A percentile compares a stretch with the other conserved stretches of the same genome.
These are phyloP conservation scores for Melanotaenia trifasciata DNA, from an alignment of 2,797 vertebrate species.

Conservation along the genomic window DNA sequence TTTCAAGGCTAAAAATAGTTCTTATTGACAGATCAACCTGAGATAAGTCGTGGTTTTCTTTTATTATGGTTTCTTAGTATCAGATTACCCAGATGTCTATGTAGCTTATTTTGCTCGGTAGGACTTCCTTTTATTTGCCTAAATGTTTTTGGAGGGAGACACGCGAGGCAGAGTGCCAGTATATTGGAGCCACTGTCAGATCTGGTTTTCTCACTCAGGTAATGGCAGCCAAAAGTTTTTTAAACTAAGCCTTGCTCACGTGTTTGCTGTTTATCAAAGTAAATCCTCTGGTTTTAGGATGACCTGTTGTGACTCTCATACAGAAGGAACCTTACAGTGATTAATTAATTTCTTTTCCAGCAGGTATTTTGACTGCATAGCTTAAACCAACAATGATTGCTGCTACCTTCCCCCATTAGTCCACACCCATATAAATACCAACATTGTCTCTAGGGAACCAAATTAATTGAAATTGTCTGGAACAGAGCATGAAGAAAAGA, in stretches of 20 bases:
- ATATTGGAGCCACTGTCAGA: conserved; percentile 29
- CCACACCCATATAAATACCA: conserved; percentile 79
- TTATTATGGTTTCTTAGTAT: conserved; percentile 9
- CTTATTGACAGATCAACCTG: not conserved
- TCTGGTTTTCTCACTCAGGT: conserved; percentile 20
- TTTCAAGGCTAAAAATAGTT: not conserved
- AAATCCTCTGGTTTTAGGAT: conserved; percentile 66
- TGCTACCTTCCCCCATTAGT: conserved; percentile 41
- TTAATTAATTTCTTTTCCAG: conserved; percentile 52
- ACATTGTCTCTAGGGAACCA: conserved; percentile 80
- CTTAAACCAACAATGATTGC: conserved; percentile 76
- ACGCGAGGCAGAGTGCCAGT: conserved; percentile 20
- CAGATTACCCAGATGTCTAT: not conserved
- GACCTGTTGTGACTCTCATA: conserved; percentile 51
- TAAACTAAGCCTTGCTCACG: conserved; percentile 32
- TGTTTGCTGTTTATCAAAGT: conserved; percentile 54
- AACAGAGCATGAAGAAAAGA: conserved; percentile 46
- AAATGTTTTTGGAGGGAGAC: conserved; percentile 23
- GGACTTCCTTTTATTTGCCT: conserved; percentile 34
- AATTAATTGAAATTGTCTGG: conserved; percentile 76
- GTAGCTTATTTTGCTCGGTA: conserved; percentile 10
- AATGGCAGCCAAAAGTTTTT: conserved; percentile 24
- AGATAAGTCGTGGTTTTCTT: not conserved
- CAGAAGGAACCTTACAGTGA: conserved; percentile 49
- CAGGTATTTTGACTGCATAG: conserved; percentile 69